Base-by-base conservation (phyloP, 2,797 vertebrate species). In the Acrossocheilus wenchowensis region DNA sequence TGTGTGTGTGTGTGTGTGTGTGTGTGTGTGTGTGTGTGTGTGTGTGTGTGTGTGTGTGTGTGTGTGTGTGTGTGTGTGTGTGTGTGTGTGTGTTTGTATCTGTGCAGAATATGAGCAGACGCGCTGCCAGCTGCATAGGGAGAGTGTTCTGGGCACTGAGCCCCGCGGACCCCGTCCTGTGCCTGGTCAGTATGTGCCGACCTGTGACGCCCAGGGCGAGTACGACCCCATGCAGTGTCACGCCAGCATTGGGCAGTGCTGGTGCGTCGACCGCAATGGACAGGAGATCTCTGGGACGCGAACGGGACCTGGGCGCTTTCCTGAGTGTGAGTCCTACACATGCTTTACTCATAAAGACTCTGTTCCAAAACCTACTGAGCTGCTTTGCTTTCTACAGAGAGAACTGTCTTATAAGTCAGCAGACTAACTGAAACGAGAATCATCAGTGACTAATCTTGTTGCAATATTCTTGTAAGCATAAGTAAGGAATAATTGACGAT, bases 181-280 rank as follows among this genome's bases (percentile, higher is more conserved):
- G 0, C 79, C 93, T 0, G 94, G 95, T 19, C 94, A 95, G 17
- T 98, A 95, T 85, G 84, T 98, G 83, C 98, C 98, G 0, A 89
- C 94, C 2, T 99, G 98, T 87, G 97, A 97, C 2, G 94, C 94
- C 9, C 93, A 95, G 0, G 98, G 98, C 0, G 93, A 94, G 71
- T 99, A 97, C 1, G 82, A 91, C 2, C 94, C 98, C 60, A 94
- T 93, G 41, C 98, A 99, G 93, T 99, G 98, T 91, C 97, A 98
- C 0, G 54, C 88, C 74, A 93, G 94, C 93, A 95, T 90, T 0
- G 96, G 97, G 0, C 94, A 97, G 83, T 99, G 98, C 89, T 99
- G 98, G 98, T 99, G 98, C 1, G 97, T 99, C 90, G 95, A 98
- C 86, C 92, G 91, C 0, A 92, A 95, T 0, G 98, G 98, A 36